A percentile compares a stretch with the other conserved stretches of the same genome.
These are phyloP conservation scores for Nycticryphes semicollaris DNA, from an alignment of 2,113 vertebrate genomes.

Conservation along the genomic window DNA sequence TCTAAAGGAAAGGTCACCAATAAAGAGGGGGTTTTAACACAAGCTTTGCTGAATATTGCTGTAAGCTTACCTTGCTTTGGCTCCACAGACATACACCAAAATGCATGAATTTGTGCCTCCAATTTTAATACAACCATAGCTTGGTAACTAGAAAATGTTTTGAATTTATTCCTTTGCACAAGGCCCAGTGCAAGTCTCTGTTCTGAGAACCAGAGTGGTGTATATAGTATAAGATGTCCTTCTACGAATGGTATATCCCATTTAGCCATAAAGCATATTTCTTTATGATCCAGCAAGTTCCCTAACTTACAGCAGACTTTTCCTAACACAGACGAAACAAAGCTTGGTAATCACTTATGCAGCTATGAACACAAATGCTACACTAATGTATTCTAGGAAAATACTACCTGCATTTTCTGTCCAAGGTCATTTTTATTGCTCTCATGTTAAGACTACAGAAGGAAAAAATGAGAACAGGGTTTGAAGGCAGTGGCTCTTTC, in stretches of 20 bases:
- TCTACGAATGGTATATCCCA: background rate
- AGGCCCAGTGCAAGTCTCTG: background rate
- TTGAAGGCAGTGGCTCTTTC: background rate
- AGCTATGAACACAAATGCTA: background rate
- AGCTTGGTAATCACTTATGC: background rate
- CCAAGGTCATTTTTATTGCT: background rate
- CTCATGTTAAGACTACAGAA: background rate
- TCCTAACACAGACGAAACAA: background rate
- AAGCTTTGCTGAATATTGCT: conserved; percentile 18
- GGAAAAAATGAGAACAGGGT: background rate
- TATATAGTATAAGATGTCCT: background rate
- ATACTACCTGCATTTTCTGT: background rate
- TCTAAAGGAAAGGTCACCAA: conserved; percentile 44
- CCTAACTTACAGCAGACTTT: background rate
- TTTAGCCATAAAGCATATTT: background rate
- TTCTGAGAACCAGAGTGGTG: background rate
- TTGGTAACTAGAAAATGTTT: conserved; percentile 3
- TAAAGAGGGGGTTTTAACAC: conserved; percentile 19
- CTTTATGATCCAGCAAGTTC: background rate
- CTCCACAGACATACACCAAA: conserved; percentile 33
- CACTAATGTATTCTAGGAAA: background rate
- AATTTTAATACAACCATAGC: conserved; percentile 36
- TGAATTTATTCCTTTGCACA: background rate
- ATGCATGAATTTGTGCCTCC: conserved; percentile 31
- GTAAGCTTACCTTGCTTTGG: conserved; percentile 24